A percentile compares a stretch with the other conserved stretches of the same genome.
Evolutionary conservation across 2,113 vertebrate species (phyloP).

Genomic region (Callionymus lyra): DNA sequence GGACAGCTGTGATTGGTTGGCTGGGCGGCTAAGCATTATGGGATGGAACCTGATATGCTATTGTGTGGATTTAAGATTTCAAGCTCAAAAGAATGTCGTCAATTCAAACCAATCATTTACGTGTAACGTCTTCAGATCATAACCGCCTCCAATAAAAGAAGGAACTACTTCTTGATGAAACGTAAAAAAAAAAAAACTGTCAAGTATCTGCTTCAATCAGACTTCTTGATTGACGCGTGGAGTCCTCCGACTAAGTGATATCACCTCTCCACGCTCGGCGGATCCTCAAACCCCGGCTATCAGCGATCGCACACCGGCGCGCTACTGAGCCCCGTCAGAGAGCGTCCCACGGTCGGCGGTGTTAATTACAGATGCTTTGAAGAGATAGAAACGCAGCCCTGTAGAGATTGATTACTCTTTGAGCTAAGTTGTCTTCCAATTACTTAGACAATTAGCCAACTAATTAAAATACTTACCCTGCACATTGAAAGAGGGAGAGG

Average conservation of each 20-base stretch:
- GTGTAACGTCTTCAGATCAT: too few species aligned
- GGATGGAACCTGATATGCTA: too few species aligned
- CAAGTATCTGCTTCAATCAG: too few species aligned
- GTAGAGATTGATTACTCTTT: conserved; percentile 99
- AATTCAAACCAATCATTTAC: too few species aligned
- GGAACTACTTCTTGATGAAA: too few species aligned
- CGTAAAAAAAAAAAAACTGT: too few species aligned
- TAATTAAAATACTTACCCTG: conserved; percentile 99
- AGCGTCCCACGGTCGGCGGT: conserved; percentile 74
- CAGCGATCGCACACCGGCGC: conserved; percentile 59
- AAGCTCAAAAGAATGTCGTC: too few species aligned
- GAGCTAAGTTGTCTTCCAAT: conserved; percentile 99
- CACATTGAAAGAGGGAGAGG: conserved; percentile 85
- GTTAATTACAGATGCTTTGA: conserved; percentile 97
- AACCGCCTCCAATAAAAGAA: too few species aligned
- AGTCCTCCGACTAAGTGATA: background rate
- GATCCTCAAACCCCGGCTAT: conserved; percentile 61
- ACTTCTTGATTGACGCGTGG: too few species aligned
- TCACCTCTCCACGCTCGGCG: conserved; percentile 41
- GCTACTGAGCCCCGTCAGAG: conserved; percentile 62
- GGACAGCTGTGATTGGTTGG: too few species aligned
- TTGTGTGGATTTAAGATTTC: too few species aligned
- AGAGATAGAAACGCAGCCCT: conserved; percentile 95
- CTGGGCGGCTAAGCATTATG: too few species aligned
- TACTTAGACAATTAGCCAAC: conserved; percentile 99